phyloP scores from a whole-genome alignment of 1,140 invertebrate genomes.

The Polypedilum vanderplanki region DNA sequence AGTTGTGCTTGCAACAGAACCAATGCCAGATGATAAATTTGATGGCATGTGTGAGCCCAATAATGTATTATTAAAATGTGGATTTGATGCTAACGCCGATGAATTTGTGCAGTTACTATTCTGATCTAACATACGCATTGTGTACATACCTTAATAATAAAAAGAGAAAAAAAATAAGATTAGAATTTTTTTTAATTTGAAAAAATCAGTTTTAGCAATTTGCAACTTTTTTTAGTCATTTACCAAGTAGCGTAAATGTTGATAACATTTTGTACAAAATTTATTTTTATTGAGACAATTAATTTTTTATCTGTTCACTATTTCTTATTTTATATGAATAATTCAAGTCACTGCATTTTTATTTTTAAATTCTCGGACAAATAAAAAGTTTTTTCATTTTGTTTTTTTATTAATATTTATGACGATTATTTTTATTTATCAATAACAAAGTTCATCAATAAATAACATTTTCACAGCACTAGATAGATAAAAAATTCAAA shows the following conservation, averaged over 20 bases:
- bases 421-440: too few relatives aligned
- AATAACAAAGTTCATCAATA: too few relatives aligned
- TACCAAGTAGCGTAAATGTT: slow-evolving; percentile 2
- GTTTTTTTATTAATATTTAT: too few relatives aligned
- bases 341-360: too few relatives aligned
- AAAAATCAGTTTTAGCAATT: neutral
- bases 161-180: neutral
- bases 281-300: neutral
- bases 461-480: too few relatives aligned
- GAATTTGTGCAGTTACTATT: slow-evolving; percentile 46
- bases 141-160: slow-evolving; percentile 66
- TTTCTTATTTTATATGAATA: neutral
- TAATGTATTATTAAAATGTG: neutral
- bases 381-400: too few relatives aligned
- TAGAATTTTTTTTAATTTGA: neutral
- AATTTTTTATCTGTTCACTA: neutral
- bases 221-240: neutral
- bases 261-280: slow-evolving; percentile 7
- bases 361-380: too few relatives aligned
- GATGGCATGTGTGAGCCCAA: neutral
- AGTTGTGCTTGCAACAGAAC: slow-evolving; percentile 18
- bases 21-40: neutral
- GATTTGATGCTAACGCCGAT: slow-evolving; percentile 36
- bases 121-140: slow-evolving; percentile 72
- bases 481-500: too few relatives aligned